phyloP scores from a whole-genome alignment of 1,140 invertebrate species.

The Nasonia giraulti region DNA sequence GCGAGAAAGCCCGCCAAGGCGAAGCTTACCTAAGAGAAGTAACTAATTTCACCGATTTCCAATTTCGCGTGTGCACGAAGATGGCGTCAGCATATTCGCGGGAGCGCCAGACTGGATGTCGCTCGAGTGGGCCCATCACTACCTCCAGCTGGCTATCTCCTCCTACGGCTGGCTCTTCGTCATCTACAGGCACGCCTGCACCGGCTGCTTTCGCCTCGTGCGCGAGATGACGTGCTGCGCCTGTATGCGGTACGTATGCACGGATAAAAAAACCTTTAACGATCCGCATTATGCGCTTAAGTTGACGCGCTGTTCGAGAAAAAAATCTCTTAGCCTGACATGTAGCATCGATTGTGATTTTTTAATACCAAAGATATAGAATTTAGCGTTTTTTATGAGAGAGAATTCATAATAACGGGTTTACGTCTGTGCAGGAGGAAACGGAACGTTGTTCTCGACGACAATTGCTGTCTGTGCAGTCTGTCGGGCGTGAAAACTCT shows the following conservation, averaged over 20 bases:
- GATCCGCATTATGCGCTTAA: neutral
- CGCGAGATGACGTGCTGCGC: slow-evolving; percentile 83
- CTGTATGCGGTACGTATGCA: slow-evolving; percentile 78
- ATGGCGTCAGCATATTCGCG: slow-evolving; percentile 76
- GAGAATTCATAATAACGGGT: neutral
- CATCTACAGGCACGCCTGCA: slow-evolving; percentile 83
- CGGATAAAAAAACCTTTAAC: no score
- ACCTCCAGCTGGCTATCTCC: slow-evolving; percentile 85
- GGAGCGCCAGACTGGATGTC: slow-evolving; percentile 86
- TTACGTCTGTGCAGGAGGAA: slow-evolving; percentile 74
- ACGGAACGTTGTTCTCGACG: slow-evolving; percentile 83
- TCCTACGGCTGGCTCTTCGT: slow-evolving; percentile 95
- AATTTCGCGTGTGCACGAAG: slow-evolving; percentile 38
- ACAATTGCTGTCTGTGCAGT: slow-evolving; percentile 94
- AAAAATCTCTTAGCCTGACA: neutral
- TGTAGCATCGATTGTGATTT: neutral
- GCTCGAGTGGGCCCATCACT: slow-evolving; percentile 83
- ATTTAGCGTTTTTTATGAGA: neutral
- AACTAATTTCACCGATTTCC: neutral
- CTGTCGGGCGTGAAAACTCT: slow-evolving; percentile 87
- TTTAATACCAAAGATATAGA: no score
- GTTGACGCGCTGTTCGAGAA: neutral
- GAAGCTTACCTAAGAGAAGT: neutral
- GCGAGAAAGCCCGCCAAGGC: neutral
- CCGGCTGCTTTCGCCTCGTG: slow-evolving; percentile 84